These are phyloP conservation scores for Pipistrellus pygmaeus DNA, from an alignment of 2,797 vertebrate genomes.

Conservation along the genomic window DNA sequence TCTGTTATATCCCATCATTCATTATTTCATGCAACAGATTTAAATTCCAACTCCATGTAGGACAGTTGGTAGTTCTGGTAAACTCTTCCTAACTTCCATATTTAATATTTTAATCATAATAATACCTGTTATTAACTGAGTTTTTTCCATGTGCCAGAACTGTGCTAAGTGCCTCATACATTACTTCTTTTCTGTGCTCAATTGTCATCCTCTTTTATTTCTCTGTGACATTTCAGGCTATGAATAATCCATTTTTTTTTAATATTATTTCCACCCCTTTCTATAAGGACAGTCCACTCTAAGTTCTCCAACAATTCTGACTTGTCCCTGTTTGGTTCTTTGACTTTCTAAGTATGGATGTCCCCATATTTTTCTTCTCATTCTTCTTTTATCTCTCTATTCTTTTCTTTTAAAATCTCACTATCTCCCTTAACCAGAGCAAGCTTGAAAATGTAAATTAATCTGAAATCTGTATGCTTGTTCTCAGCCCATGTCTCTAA, in stretches of 20 bases:
- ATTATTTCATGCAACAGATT: not conserved
- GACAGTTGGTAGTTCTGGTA: not conserved
- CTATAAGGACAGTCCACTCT: not conserved
- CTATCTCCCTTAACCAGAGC: not conserved
- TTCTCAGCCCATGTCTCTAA: not conserved
- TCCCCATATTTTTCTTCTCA: not conserved
- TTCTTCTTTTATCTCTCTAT: not conserved
- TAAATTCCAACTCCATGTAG: not conserved
- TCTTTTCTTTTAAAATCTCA: conserved; percentile 8
- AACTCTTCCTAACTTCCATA: not conserved
- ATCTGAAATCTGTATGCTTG: not conserved
- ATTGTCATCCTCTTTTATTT: not conserved
- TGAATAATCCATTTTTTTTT: not conserved
- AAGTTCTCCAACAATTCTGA: not conserved
- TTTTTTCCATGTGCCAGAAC: not conserved
- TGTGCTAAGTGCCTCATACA: not conserved
- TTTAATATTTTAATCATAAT: not conserved
- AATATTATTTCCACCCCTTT: not conserved
- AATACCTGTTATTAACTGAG: not conserved
- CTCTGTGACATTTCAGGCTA: not conserved
- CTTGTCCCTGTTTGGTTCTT: not conserved
- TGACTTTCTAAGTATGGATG: not conserved
- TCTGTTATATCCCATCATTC: not conserved
- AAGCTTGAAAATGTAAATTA: not conserved
- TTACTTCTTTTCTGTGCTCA: not conserved